phyloP scores from a whole-genome alignment of 1,140 invertebrate species.

The Ceratosolen fusciceps region DNA sequence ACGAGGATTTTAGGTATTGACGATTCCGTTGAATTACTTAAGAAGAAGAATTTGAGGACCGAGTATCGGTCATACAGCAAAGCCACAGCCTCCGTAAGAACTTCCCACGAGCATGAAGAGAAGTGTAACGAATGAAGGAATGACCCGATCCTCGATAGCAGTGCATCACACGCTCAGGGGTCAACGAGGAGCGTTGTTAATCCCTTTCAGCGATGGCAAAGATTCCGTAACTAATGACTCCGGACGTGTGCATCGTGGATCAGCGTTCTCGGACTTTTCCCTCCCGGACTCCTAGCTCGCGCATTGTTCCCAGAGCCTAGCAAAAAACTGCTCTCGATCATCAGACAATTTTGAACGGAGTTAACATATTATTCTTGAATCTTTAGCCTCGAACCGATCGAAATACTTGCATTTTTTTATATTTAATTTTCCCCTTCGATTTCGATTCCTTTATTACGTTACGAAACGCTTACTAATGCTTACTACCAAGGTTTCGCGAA shows the following conservation, averaged over 20 bases:
- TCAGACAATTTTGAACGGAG: background rate
- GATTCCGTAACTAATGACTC: slow-evolving; percentile 55
- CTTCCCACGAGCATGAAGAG: slow-evolving; percentile 52
- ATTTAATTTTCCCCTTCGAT: too few species aligned
- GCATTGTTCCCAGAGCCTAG: background rate
- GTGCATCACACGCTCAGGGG: slow-evolving; percentile 4
- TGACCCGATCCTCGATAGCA: slow-evolving; percentile 11
- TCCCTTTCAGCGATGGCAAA: slow-evolving; percentile 36
- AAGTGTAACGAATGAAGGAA: slow-evolving; percentile 22
- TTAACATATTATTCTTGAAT: background rate
- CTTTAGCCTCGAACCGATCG: background rate
- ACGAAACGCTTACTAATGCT: too few species aligned
- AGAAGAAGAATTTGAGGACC: background rate
- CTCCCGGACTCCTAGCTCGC: slow-evolving; percentile 19
- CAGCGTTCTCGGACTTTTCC: slow-evolving; percentile 13
- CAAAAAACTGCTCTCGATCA: background rate
- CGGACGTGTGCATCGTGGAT: slow-evolving; percentile 30
- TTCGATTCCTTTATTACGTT: too few species aligned
- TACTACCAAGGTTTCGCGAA: too few species aligned
- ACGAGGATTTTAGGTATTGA: background rate
- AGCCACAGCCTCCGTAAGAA: background rate
- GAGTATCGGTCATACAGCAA: background rate
- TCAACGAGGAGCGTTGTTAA: slow-evolving; percentile 41
- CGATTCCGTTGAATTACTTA: background rate
- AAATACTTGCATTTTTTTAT: background rate